Conservation (phyloP, 2,888 invertebrate species). For the Monochamus alternatus region DNA sequence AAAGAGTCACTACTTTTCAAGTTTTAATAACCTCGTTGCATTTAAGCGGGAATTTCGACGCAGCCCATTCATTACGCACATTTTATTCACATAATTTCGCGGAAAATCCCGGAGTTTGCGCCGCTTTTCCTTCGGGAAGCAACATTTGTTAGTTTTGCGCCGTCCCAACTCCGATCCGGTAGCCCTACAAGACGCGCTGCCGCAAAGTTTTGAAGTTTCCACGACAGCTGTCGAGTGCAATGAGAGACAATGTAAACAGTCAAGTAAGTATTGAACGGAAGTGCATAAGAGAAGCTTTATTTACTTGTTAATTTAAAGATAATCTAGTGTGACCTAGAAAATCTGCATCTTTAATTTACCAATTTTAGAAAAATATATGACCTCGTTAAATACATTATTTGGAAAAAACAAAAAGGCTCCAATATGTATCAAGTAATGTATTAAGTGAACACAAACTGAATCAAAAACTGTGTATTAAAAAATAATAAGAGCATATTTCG, state of each 20-base stretch:
- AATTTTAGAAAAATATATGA: no score
- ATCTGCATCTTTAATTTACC: no score
- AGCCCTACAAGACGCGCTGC: not conserved
- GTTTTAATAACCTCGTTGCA: not conserved
- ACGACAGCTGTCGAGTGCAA: not conserved
- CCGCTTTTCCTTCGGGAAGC: conserved; percentile 22
- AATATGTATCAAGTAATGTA: no score
- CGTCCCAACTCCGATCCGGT: conserved; percentile 15
- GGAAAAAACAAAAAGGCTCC: no score
- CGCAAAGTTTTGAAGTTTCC: conserved; percentile 28
- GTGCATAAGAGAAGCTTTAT: no score
- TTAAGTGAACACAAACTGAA: no score
- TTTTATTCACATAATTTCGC: conserved; percentile 9
- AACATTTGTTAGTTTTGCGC: conserved; percentile 26
- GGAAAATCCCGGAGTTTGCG: conserved; percentile 31
- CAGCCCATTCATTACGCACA: not conserved
- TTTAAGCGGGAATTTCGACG: conserved; percentile 2
- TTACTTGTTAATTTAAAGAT: no score
- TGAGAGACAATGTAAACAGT: not conserved
- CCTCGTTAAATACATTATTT: no score
- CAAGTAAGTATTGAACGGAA: not conserved
- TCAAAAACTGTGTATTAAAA: no score
- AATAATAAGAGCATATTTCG: no score
- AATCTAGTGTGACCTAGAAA: no score
- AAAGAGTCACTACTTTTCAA: no score